A percentile compares a stretch with the other conserved stretches of the same genome.
phyloP scores from a whole-genome alignment of 2,888 invertebrate genomes.

The Lamproptera curius region DNA sequence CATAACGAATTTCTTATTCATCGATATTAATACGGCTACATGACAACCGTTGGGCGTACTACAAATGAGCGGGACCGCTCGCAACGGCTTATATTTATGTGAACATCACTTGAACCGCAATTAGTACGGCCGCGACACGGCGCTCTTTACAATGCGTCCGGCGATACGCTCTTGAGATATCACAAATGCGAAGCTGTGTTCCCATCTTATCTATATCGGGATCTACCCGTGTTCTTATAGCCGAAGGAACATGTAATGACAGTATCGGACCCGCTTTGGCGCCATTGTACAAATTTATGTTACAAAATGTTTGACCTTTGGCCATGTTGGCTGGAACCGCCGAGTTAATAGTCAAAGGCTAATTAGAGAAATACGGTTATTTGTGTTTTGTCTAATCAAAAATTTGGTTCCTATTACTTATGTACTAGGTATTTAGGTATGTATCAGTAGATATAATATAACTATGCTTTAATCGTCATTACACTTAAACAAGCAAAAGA shows the following conservation, averaged over 20 bases:
- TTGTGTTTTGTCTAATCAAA: too few species aligned
- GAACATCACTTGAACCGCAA: constrained; percentile 68
- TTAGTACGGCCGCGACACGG: constrained; percentile 56
- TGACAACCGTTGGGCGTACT: constrained; percentile 68
- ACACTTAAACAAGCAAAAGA: too few species aligned
- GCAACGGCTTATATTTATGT: constrained; percentile 70
- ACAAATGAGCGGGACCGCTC: constrained; percentile 71
- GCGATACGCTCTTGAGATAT: constrained; percentile 14
- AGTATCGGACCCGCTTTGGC: constrained; percentile 3
- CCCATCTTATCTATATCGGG: constrained; percentile 12
- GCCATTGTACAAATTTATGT: neutral
- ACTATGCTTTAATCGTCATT: too few species aligned
- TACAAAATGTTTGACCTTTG: too few species aligned
- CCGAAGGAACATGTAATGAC: constrained; percentile 10
- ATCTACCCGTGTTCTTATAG: constrained; percentile 11
- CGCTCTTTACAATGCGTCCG: constrained; percentile 30
- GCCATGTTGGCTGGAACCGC: too few species aligned
- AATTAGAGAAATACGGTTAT: too few species aligned
- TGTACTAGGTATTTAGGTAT: too few species aligned
- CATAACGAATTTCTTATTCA: constrained; percentile 77
- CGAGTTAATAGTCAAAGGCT: too few species aligned
- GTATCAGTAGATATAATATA: too few species aligned
- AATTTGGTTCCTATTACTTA: too few species aligned
- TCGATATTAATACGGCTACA: constrained; percentile 74
- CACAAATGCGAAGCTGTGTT: constrained; percentile 17